Evolutionary conservation across 2,113 vertebrate genomes (phyloP), one percentile per base, ranked within the genome.

Genomic region (Pipa parva): DNA sequence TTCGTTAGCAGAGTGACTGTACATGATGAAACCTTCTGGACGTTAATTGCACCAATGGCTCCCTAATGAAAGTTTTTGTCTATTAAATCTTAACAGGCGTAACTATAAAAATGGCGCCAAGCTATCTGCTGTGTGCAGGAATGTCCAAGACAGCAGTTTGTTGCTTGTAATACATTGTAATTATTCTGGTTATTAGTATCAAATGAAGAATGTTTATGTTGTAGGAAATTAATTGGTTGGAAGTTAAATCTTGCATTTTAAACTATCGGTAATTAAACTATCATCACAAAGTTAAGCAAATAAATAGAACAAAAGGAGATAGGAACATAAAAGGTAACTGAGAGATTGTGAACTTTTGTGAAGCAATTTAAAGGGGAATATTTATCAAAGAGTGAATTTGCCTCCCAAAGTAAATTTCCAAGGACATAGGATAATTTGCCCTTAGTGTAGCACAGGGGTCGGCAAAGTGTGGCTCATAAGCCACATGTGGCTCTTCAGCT

Each of bases 61-160:
- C 83, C 78, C 87, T 90, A 90, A 89, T 90, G 84, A 88, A 89
- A 89, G 80, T 84, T 89, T 88, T 79, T 83, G 22, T 86, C 86
- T 85, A 88, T 88, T 88, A 88, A 90, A 86, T 82, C 78, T 84
- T 87, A 89, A 88, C 81, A 83, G 83, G 82, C 81, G 80, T 88
- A 84, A 85, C 85, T 79, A 87, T 89, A 89, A 90, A 90, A 89
- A 87, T 85, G 87, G 87, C 83, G 85, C 86, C 85, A 87, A 87
- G 75, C 80, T 78, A 81, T 79, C 63, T 63, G 79, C 79, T 75
- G 76, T 74, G 74, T 76, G 72, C 62, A 73, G 74, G 80, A 87
- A 78, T 83, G 75, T 74, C 80, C 84, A 82, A 75, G 84, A 80
- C 79, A 82, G 76, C 81, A 79, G 77, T 78, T 84, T 76, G 78